Base-by-base conservation (phyloP, 2,797 vertebrate genomes). In the Enteromius unitaeniatus region DNA sequence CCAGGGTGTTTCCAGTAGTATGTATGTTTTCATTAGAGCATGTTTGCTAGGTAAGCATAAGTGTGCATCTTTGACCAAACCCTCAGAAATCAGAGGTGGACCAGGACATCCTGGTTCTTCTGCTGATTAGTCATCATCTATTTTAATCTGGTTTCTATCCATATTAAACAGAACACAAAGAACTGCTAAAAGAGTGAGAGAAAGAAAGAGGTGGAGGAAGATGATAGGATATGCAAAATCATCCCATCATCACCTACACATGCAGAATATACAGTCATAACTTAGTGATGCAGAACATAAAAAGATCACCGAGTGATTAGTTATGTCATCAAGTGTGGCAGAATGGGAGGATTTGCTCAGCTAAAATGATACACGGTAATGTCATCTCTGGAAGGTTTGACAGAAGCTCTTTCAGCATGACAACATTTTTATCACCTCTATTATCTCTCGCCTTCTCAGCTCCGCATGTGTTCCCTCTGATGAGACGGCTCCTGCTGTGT, bases 361-460 rank as follows among this genome's bases (percentile, higher is more conserved):
- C 65, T 69, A 11, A 68, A 67, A 64, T 26, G 15, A 40, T 60
- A 37, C 34, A 60, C 0, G n/a, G 19, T 65, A 21, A 31, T 64
- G 45, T 40, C 58, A 19, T 7, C 23, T 77, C 23, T 77, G 1
- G 17, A 31, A 58, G 49, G 49, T 45, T 55, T 76, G 49, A 65
- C 28, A 53, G 15, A 75, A 40, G 80, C n/a, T 72, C 42, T 73
- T 74, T 53, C 49, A 40, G 49, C 65, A 68, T 74, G 55, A 75
- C 73, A 53, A 31, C 65, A 58, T 78, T 62, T 83, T 70, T 37
- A 77, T 83, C 82, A 45, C 82, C 64, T 78, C 49, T 68, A 23
- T 62, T 84, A 58, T 58, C 72, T 49, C 40, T 62, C 23, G 51
- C n/a, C 40, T 60, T 82, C 84, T 82, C 67, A 78, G 75, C 81